phyloP scores from a whole-genome alignment of 2,113 vertebrate species.

The Ammodytes marinus region DNA sequence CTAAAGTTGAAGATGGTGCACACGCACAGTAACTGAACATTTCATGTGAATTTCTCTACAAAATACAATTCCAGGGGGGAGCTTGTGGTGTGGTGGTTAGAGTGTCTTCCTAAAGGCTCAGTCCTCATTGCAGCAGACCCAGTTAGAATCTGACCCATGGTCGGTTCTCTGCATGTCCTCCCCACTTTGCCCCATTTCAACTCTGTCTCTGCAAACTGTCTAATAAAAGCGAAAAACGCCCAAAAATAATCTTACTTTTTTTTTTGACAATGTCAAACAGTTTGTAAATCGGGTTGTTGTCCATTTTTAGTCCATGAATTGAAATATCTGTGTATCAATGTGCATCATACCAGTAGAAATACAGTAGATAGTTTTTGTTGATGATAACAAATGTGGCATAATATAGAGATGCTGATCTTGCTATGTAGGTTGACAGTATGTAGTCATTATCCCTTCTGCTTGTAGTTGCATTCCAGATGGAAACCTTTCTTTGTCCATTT shows the following conservation, averaged over 20 bases:
- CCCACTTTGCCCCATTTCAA: no score
- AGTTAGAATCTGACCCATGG: no score
- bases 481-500: conserved; percentile 16
- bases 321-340: not conserved
- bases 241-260: no score
- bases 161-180: no score
- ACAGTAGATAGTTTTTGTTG: no score
- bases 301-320: not conserved
- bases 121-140: no score
- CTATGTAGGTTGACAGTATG: not conserved
- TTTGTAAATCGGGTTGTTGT: not conserved
- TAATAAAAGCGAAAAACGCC: no score
- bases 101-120: no score
- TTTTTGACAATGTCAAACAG: no score
- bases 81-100: no score
- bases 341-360: not conserved
- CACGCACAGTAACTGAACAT: not conserved
- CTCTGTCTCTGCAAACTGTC: no score
- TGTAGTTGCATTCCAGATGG: not conserved
- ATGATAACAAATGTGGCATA: not conserved
- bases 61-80: no score
- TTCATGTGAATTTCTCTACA: not conserved
- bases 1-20: not conserved
- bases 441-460: not conserved
- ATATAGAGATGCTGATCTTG: not conserved